Base-by-base conservation (phyloP, 1,140 invertebrate species). In the Battus philenor region DNA sequence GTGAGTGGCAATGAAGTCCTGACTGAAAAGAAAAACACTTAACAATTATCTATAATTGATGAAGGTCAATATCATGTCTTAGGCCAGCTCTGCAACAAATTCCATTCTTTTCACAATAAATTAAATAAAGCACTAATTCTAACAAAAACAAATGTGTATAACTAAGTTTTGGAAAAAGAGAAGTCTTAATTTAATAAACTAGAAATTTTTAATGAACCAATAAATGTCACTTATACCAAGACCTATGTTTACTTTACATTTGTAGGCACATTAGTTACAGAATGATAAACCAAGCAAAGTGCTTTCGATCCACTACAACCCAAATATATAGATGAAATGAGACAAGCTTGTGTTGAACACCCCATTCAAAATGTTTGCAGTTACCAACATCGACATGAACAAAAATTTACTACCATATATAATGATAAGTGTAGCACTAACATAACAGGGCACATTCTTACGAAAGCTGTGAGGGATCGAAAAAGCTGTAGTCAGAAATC, bases 211-310 rank as follows among this genome's bases (percentile, higher is more conserved):
- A 70, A 55, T 62, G 29, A 76, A 73, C 66, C 63, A 68, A 69
- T 75, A 59, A 60, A 62, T 59, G 60, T 79, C 70, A 70, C 73
- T 73, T 76, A 78, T 64, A 75, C 49, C 65, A 47, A 74, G 66
- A 73, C 77, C 74, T 85, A 82, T 71, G 64, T 67, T 74, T 82
- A 85, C 66, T 82, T 81, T 81, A 81, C 69, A 82, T 79, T 78
- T 79, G 81, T 82, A 85, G 81, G 81, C 81, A 85, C 81, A 82
- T 81, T 76, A 82, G 81, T 82, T 81, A 79, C 65, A 78, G 66
- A 80, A 79, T 16, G 38, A 41, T 74, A 81, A 80, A 77, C 65
- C 68, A 82, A 79, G 71, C 77, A 61, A 78, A 68, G 70, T 78
- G 75, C 70, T 69, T 74, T 68, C 67, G 66, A 81, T 81, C 68